Base-by-base conservation (phyloP, 2,113 vertebrate species). In the Nipponia nippon region DNA sequence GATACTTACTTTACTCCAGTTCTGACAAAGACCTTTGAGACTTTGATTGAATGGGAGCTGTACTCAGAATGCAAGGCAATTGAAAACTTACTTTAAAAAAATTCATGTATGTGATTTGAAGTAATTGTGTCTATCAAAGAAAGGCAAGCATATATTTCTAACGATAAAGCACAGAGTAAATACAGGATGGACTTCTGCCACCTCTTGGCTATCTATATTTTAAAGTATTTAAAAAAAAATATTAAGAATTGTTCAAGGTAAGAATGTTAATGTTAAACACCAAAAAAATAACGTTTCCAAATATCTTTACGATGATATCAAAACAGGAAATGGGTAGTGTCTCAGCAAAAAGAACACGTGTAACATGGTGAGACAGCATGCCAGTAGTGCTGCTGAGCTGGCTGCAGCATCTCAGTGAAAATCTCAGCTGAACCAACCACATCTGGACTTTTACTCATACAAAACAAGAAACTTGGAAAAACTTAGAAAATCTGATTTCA, bases 121-220 rank as follows among this genome's bases (percentile, higher is more conserved):
- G 83, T 71, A 69, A 56, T 77, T 62, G 11, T 58, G 7, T 55
- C 36, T 85, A 25, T 63, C 66, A 65, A 76, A 88, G 70, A 79
- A 88, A 85, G 29, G 3, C 7, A 66, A 88, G n/a, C 9, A 44
- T 42, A 38, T 29, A 47, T 42, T 62, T 80, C 42, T 71, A 95
- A 71, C 0, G 0, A 71, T 56, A 66, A 90, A 92, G 53, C 12
- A 75, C 27, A 82, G 17, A 58, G 21, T 42, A 93, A 95, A 89
- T 53, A 67, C 10, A 87, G 87, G 56, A 97, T 87, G 40, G 80
- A 78, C 66, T 96, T 76, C 91, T 95, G 94, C 82, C 90, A 96
- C 53, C 93, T 96, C 86, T 97, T 94, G 93, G 82, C n/a, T 88
- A 56, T 23, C 10, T 69, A 3, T 40, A 25, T 73, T 77, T 87